Evolutionary conservation across 2,888 invertebrate genomes (phyloP).

Genomic region (Falcaria lacertinaria): DNA sequence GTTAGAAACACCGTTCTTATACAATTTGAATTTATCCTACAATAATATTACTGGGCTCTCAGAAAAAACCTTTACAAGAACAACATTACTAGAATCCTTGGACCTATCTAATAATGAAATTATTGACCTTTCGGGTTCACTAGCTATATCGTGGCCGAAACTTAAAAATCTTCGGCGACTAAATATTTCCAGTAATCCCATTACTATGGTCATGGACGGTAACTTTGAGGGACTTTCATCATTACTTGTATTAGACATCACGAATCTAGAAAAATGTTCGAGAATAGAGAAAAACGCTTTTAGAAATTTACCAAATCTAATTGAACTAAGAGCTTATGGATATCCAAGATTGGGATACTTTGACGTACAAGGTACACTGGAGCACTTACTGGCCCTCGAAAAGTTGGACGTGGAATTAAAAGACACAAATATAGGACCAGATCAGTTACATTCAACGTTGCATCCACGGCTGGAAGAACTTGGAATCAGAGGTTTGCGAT

Average conservation of each 20-base stretch:
- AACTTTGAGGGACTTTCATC: slow-evolving; percentile 87
- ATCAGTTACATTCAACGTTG: slow-evolving; percentile 88
- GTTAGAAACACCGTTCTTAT: slow-evolving; percentile 91
- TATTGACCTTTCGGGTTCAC: slow-evolving; percentile 76
- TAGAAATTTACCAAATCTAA: slow-evolving; percentile 84
- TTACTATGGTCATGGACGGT: slow-evolving; percentile 85
- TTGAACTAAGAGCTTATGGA: slow-evolving; percentile 84
- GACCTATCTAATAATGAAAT: slow-evolving; percentile 88
- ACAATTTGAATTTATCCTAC: slow-evolving; percentile 86
- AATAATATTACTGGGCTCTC: slow-evolving; percentile 85
- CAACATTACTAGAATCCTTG: slow-evolving; percentile 87
- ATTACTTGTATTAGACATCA: slow-evolving; percentile 82
- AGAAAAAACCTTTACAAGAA: slow-evolving; percentile 85
- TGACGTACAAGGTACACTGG: slow-evolving; percentile 91
- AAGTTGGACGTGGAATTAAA: slow-evolving; percentile 91
- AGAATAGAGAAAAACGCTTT: slow-evolving; percentile 92
- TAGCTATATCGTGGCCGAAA: slow-evolving; percentile 84
- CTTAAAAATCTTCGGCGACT: slow-evolving; percentile 85
- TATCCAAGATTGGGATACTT: slow-evolving; percentile 90
- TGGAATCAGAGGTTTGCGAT: slow-evolving; percentile 85
- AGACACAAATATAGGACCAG: slow-evolving; percentile 88
- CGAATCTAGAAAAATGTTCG: slow-evolving; percentile 83
- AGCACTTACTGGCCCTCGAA: slow-evolving; percentile 86
- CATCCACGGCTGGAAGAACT: slow-evolving; percentile 88
- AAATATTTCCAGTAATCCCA: slow-evolving; percentile 92